A percentile compares a stretch with the other conserved stretches of the same genome.
Conservation (phyloP, 1,140 invertebrate species). For the Nymphalis io region DNA sequence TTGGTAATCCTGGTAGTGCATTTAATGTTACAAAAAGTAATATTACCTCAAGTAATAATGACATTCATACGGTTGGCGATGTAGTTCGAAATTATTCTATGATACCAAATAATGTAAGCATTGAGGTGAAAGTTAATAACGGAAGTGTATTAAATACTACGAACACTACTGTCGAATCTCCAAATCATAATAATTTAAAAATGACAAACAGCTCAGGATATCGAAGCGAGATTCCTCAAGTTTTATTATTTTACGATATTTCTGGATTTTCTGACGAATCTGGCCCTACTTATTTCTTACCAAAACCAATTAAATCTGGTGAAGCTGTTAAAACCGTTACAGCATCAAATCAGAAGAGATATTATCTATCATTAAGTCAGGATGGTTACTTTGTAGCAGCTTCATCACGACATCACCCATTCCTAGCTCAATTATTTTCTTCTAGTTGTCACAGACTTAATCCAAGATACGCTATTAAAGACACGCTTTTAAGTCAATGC, state of each 20-base stretch:
- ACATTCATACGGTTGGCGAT: slow-evolving; percentile 24
- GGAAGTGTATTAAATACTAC: background rate
- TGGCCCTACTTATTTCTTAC: slow-evolving; percentile 38
- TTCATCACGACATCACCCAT: slow-evolving; percentile 55
- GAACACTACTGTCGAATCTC: background rate
- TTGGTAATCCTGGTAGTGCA: background rate
- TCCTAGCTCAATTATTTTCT: slow-evolving; percentile 49
- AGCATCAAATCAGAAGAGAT: slow-evolving; percentile 27
- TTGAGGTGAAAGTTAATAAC: background rate
- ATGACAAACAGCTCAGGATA: slow-evolving; percentile 19
- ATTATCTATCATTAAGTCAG: slow-evolving; percentile 50
- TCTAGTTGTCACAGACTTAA: slow-evolving; percentile 50
- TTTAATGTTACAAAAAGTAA: background rate
- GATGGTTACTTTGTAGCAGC: slow-evolving; percentile 63
- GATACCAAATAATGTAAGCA: background rate
- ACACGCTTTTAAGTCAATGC: slow-evolving; percentile 58
- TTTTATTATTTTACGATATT: slow-evolving; percentile 58
- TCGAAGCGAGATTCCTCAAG: slow-evolving; percentile 37
- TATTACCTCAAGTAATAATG: background rate
- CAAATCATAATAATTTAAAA: slow-evolving; percentile 24
- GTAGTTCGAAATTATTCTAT: slow-evolving; percentile 8
- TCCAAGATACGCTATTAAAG: slow-evolving; percentile 57
- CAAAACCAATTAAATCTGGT: slow-evolving; percentile 21
- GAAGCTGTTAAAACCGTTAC: slow-evolving; percentile 18
- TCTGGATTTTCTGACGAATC: slow-evolving; percentile 46